Evolutionary conservation across 2,888 invertebrate species (phyloP), one percentile per base, ranked within the genome.

Genomic region (Phyllotreta striolata): DNA sequence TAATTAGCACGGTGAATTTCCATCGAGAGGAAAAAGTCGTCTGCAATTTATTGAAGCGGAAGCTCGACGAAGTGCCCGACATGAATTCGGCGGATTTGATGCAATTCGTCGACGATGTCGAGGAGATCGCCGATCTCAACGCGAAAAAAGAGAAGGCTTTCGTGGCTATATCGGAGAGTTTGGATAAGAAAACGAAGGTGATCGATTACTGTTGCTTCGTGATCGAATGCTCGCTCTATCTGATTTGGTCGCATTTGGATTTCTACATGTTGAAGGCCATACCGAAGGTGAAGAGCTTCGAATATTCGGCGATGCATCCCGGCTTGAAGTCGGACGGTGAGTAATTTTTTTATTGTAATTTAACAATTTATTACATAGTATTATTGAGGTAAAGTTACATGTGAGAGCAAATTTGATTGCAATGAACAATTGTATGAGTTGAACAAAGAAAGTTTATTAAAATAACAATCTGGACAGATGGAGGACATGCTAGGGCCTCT

Each of bases 231-330:
- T 87, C 89, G 72, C 81, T 92, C 57, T 90, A 91, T 76, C 84
- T 93, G 66, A 83, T 93, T 67, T 92, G 92, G 92, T 86, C 88
- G 56, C 92, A 91, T 80, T 80, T 91, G 55, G 88, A 91, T 72
- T 88, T 88, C 75, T 90, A 89, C 75, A 87, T 91, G 81, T 81
- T 88, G 58, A 85, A 87, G 70, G 85, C 88, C 0, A 84, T 87
- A 57, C 85, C 87, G 12, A 79, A 77, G 69, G 74, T 76, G 9
- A 77, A 76, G 55, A 76, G 72, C 66, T 75, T 73, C 55, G 75
- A 75, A 13, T 68, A 68, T 24, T 64, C 69, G 14, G 56, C 64
- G 14, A 62, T 69, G 14, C 77, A 73, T 62, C 55, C 66, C 10
- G 66, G 68, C 13, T 67, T 76, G 10, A 76, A 68, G 59, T 58